Conservation (phyloP, 2,797 vertebrate genomes). For the Ambastaia sidthimunki region DNA sequence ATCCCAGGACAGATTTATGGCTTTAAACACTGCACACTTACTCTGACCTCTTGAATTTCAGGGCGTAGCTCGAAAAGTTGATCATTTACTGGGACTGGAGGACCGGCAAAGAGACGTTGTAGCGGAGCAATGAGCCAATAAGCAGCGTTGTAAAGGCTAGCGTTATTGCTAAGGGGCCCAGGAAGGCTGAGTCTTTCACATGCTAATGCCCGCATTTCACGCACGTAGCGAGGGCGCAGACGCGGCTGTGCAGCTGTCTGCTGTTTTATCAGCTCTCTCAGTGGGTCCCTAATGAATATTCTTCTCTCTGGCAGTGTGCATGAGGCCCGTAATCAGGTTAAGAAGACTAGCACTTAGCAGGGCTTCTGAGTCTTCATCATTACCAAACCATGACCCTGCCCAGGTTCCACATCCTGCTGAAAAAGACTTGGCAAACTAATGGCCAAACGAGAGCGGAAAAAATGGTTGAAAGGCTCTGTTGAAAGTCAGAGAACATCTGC, state of each 20-base stretch:
- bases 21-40: conserved; percentile 40
- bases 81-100: conserved; percentile 60
- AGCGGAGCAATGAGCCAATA: conserved; percentile 48
- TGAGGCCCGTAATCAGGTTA: conserved; percentile 83
- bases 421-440: conserved; percentile 39
- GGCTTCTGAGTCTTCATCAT: conserved; percentile 61
- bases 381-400: conserved; percentile 56
- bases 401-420: conserved; percentile 48
- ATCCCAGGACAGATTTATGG: conserved; percentile 36
- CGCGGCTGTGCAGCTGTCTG: conserved; percentile 78
- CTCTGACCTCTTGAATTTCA: conserved; percentile 39
- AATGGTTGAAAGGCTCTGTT: conserved; percentile 28
- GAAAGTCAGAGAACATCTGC: conserved; percentile 49
- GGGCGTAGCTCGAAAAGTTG: conserved; percentile 48
- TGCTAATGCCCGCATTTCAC: conserved; percentile 76
- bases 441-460: conserved; percentile 38
- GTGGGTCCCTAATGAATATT: conserved; percentile 83
- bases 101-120: conserved; percentile 42
- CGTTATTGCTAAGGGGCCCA: conserved; percentile 70
- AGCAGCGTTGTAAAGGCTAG: conserved; percentile 54
- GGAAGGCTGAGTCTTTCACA: conserved; percentile 77
- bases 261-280: conserved; percentile 80
- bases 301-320: conserved; percentile 77
- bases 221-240: conserved; percentile 66
- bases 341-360: conserved; percentile 63